Conservation (phyloP, 1,140 invertebrate species). For the Drosophila burlai region DNA sequence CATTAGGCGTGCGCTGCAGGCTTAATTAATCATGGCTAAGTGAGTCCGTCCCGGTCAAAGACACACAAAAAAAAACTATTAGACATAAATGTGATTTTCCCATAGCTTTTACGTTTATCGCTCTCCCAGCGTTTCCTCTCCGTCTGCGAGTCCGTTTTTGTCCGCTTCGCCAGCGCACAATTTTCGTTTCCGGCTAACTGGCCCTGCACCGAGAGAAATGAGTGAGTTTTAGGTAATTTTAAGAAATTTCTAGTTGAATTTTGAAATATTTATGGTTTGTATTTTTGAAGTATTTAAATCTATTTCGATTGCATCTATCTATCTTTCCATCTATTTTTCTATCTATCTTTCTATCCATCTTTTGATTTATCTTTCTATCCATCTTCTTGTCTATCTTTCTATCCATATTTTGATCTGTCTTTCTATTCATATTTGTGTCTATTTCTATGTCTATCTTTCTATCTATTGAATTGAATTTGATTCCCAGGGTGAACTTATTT, state of each 20-base stretch:
- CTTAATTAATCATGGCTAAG: slow-evolving; percentile 77
- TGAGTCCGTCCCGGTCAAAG: slow-evolving; percentile 39
- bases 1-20: slow-evolving; percentile 75
- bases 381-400: background rate
- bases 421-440: background rate
- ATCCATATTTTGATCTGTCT: background rate
- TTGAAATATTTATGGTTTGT: background rate
- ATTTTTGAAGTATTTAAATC: background rate
- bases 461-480: background rate
- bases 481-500: background rate
- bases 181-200: slow-evolving; percentile 59
- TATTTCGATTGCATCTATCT: background rate
- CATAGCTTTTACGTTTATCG: slow-evolving; percentile 37
- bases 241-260: background rate
- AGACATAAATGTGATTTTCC: slow-evolving; percentile 75
- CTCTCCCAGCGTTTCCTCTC: slow-evolving; percentile 33
- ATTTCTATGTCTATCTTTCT: background rate
- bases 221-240: background rate
- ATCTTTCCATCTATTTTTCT: background rate
- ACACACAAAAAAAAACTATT: slow-evolving; percentile 51
- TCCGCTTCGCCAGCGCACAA: slow-evolving; percentile 50
- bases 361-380: background rate
- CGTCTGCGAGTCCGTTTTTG: slow-evolving; percentile 13
- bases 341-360: background rate
- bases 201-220: slow-evolving; percentile 16